Conservation (phyloP, 2,113 vertebrate species). For the Osmerus mordax region DNA sequence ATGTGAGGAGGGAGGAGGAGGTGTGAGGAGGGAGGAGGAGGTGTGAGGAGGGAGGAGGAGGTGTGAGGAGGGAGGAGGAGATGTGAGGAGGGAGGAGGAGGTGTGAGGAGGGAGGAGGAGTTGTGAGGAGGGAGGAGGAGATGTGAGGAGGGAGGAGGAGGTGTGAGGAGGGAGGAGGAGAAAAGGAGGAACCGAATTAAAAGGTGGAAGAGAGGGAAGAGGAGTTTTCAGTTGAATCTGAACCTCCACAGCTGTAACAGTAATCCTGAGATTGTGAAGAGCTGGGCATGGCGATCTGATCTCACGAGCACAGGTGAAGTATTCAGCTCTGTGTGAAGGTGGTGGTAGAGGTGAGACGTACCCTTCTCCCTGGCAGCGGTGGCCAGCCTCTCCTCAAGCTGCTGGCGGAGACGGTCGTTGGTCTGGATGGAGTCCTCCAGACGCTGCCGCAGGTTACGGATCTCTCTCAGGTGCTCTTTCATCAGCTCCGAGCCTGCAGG, state of each 20-base stretch:
- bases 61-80: neutral
- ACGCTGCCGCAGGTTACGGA: constrained; percentile 78
- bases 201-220: too few relatives aligned
- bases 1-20: neutral
- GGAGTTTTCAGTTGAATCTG: too few relatives aligned
- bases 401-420: constrained; percentile 82
- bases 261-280: neutral
- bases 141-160: neutral
- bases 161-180: neutral
- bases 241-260: neutral
- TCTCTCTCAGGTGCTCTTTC: constrained; percentile 86
- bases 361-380: constrained; percentile 59
- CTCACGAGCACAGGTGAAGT: too few relatives aligned
- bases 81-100: neutral
- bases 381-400: constrained; percentile 79
- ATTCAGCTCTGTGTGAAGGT: too few relatives aligned
- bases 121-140: neutral
- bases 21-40: neutral
- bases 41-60: constrained; percentile 15
- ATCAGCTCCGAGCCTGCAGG: constrained; percentile 78
- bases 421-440: constrained; percentile 90
- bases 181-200: too few relatives aligned
- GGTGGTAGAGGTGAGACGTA: constrained; percentile 30
- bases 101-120: neutral
- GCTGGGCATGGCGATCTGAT: neutral